Conservation (phyloP, 2,888 invertebrate genomes). For the Nasonia oneida region DNA sequence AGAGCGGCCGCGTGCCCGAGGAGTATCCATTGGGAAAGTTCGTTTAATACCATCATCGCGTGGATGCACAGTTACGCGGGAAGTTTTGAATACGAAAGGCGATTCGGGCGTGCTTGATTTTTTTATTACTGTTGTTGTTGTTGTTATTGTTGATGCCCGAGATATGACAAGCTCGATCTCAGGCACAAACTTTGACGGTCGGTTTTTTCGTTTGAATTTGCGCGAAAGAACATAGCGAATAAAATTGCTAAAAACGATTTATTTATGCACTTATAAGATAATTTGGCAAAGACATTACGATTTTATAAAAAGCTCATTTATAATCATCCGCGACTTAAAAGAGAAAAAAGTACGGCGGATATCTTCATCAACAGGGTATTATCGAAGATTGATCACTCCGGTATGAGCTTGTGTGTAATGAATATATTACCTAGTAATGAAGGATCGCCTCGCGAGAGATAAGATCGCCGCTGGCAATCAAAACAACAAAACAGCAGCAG, state of each 20-base stretch:
- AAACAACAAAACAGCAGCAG: neutral
- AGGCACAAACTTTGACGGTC: too few species aligned
- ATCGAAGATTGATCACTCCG: slow-evolving; percentile 1
- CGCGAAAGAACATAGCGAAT: too few species aligned
- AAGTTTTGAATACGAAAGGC: slow-evolving; percentile 1
- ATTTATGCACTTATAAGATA: neutral
- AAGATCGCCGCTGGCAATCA: neutral
- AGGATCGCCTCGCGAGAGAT: neutral
- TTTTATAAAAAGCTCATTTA: neutral
- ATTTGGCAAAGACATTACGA: neutral
- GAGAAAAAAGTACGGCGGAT: neutral
- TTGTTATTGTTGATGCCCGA: too few species aligned
- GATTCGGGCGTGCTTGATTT: neutral
- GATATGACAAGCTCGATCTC: neutral
- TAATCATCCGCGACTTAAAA: neutral
- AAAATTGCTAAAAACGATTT: neutral
- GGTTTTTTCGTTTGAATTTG: too few species aligned
- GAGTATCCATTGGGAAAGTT: slow-evolving; percentile 34
- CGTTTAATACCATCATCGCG: slow-evolving; percentile 10
- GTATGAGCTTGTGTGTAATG: neutral
- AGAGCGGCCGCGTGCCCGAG: slow-evolving; percentile 10
- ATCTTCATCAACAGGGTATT: slow-evolving; percentile 15
- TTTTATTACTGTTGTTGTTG: neutral
- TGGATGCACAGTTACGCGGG: neutral
- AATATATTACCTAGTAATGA: neutral